Percentiles rank a stretch among this genome's conserved stretches.
Conservation (phyloP, 2,888 invertebrate species). For the Beris morrisii region DNA sequence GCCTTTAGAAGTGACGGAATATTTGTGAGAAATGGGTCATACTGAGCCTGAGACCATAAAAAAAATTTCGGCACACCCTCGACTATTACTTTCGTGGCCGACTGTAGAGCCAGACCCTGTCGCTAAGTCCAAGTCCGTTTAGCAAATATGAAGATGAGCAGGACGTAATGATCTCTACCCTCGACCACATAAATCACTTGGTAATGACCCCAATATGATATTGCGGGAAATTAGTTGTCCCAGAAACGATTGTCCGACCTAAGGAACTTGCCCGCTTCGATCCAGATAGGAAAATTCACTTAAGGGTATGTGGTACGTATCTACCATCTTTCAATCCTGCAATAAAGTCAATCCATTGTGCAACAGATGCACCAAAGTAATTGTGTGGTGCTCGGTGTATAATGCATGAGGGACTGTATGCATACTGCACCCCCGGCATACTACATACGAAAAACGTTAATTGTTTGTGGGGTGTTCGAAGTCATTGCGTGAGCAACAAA, state of each 20-base stretch:
- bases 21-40: constrained; percentile 12
- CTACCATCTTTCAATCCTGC: too few relatives aligned
- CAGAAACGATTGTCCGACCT: constrained; percentile 11
- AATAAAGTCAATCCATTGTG: constrained; percentile 21
- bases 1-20: constrained; percentile 6
- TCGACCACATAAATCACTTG: constrained; percentile 34
- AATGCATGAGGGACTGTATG: not conserved
- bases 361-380: constrained; percentile 24
- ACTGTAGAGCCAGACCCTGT: constrained; percentile 1
- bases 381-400: not conserved
- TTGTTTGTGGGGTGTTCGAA: not conserved
- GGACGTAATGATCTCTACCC: constrained; percentile 12
- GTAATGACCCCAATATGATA: constrained; percentile 36
- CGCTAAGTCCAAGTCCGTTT: constrained; percentile 12
- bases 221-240: constrained; percentile 36
- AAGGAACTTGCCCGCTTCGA: not conserved
- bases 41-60: constrained; percentile 12
- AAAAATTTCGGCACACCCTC: constrained; percentile 18
- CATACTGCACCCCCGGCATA: not conserved
- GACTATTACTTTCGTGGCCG: constrained; percentile 16
- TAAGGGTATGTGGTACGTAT: too few relatives aligned
- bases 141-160: constrained; percentile 10
- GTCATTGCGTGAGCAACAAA: not conserved
- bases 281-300: too few relatives aligned
- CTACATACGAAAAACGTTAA: too few relatives aligned